Evolutionary conservation across 1,140 invertebrate genomes (phyloP), one percentile per base, ranked within the genome.

Genomic region (Daktulosphaira vitifoliae): DNA sequence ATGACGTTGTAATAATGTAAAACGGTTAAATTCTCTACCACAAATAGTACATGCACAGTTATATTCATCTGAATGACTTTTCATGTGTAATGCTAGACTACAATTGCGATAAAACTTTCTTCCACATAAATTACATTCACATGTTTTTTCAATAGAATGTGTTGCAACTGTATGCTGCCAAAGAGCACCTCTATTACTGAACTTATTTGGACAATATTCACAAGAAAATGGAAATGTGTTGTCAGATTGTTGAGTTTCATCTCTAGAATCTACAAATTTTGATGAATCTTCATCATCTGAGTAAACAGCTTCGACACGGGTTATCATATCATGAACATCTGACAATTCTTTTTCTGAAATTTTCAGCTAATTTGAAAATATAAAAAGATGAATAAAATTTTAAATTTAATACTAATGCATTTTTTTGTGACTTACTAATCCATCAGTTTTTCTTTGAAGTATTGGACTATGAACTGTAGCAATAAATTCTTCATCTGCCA

Each of bases 81-180:
- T 71, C 53, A 71, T 48, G 39, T 71, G 70, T 39, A 71, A 23
- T 3, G 70, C 70, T 9, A 71, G 50, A 48, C 67, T 69, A 37
- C 70, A 71, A 23, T 71, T 71, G n/a, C 70, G 66, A 54, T 68
- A 69, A 29, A 71, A 71, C 50, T 69, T 69, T 5, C 69, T 39
- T n/a, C 69, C 69, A 33, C 69, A 70, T 15, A 70, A 68, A 33
- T 68, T 66, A 49, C 69, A 70, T 50, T 70, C 68, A 38, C 69
- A 70, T 11, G 65, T 70, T 62, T 69, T 69, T 33, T 69, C 67
- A 20, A 68, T 64, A 42, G 66, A 66, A 46, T 70, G 69, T 16
- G 65, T 59, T 2, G 69, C 69, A 3, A 70, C 68, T 13, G 66
- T 68, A 38, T 70, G 69, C 52, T 70, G 69, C 69, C 69, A 70